These are phyloP conservation scores for Nyctibius grandis DNA, from an alignment of 2,797 vertebrate genomes.

Conservation along the genomic window DNA sequence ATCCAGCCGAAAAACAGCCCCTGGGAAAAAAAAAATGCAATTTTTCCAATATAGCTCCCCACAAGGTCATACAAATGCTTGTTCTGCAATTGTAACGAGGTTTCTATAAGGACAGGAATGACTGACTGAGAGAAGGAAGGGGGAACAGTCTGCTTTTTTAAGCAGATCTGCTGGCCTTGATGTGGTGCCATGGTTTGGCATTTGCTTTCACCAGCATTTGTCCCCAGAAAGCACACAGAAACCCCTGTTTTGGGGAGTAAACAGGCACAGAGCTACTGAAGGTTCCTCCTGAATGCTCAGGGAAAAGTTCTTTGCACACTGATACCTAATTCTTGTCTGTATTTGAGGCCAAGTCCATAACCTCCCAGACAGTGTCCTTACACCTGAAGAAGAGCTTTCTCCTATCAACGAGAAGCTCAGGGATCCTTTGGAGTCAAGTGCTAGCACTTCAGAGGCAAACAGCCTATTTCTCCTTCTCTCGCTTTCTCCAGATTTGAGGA, in stretches of 20 bases:
- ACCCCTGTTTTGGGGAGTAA: not conserved
- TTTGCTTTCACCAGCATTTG: not conserved
- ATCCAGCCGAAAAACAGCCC: constrained; percentile 11
- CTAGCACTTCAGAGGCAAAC: not conserved
- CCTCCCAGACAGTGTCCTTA: not conserved
- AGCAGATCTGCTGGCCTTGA: not conserved
- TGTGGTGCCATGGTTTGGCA: not conserved
- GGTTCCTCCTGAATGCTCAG: not conserved
- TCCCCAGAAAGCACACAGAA: not conserved
- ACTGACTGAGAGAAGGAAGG: not conserved
- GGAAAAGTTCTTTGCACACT: not conserved
- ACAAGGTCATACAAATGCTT: constrained; percentile 33
- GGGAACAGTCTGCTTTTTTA: not conserved
- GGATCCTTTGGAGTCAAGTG: not conserved
- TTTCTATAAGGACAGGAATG: not conserved
- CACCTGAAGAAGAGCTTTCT: not conserved
- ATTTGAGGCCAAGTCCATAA: not conserved
- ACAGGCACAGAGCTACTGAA: not conserved
- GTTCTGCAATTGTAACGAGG: not conserved
- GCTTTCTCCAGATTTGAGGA: not conserved
- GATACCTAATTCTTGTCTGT: not conserved
- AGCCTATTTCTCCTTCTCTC: not conserved
- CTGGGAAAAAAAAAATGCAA: not conserved
- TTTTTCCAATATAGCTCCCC: constrained; percentile 21
- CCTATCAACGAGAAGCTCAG: not conserved